Percentiles rank a stretch among this genome's conserved stretches.
phyloP scores from a whole-genome alignment of 2,113 vertebrate species.

The Melanerpes formicivorus region DNA sequence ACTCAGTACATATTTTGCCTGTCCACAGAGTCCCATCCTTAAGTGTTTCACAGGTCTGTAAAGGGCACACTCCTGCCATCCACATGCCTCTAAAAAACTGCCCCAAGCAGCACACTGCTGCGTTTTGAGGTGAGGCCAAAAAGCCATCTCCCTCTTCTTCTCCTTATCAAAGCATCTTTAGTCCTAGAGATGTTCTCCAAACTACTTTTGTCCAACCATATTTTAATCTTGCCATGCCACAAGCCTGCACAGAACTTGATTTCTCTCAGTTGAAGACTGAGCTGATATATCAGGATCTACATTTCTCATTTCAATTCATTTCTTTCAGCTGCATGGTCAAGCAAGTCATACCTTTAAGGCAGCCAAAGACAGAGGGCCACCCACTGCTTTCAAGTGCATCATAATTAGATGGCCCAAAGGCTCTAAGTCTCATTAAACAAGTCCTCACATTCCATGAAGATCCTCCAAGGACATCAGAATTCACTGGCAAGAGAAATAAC shows the following conservation, averaged over 20 bases:
- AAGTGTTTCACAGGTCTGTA: background rate
- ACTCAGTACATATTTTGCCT: background rate
- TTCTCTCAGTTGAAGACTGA: background rate
- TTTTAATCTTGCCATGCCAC: background rate
- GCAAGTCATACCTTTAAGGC: background rate
- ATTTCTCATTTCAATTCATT: background rate
- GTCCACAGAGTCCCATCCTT: background rate
- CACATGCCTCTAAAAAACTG: rapidly evolving
- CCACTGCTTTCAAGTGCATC: background rate
- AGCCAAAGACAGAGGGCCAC: background rate
- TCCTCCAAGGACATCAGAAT: background rate
- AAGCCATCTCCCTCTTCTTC: background rate
- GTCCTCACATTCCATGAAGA: background rate
- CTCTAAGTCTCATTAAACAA: background rate
- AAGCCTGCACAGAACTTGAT: background rate
- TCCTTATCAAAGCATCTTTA: background rate
- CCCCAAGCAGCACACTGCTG: background rate
- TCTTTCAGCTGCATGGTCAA: background rate
- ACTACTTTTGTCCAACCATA: background rate
- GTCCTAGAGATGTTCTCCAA: rapidly evolving
- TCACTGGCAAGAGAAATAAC: background rate
- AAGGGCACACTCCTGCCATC: background rate
- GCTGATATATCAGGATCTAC: background rate
- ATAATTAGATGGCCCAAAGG: background rate
- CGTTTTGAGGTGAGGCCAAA: rapidly evolving